These are phyloP conservation scores for Tyrannus savana DNA, from an alignment of 2,113 vertebrate species.

Conservation along the genomic window DNA sequence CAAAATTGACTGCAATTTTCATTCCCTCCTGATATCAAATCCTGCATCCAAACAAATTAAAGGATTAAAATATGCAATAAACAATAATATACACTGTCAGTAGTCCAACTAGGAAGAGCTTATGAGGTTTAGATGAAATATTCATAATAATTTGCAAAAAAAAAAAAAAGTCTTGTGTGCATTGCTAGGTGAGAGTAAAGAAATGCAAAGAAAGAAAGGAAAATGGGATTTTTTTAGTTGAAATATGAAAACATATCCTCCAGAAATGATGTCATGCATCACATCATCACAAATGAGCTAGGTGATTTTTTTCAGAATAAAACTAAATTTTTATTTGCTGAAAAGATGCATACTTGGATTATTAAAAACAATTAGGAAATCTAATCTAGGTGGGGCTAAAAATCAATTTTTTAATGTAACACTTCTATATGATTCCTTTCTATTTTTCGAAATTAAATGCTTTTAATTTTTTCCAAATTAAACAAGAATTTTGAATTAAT, in stretches of 20 bases:
- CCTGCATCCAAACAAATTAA: neutral
- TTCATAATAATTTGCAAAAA: neutral
- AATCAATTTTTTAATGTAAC: neutral
- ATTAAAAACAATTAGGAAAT: neutral
- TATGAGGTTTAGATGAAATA: neutral
- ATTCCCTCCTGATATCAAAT: neutral
- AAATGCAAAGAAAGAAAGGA: neutral
- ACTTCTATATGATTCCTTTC: accelerated
- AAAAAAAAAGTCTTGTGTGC: neutral
- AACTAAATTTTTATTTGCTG: neutral
- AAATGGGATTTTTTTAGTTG: neutral
- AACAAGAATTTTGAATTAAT: neutral
- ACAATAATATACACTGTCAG: neutral
- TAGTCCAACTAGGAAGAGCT: neutral
- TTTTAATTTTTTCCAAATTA: neutral
- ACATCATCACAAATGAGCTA: neutral
- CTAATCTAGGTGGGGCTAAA: neutral
- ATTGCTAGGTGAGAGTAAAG: neutral
- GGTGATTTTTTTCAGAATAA: neutral
- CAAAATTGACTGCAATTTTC: neutral
- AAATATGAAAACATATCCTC: neutral
- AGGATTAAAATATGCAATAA: neutral
- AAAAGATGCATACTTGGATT: neutral
- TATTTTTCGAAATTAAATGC: neutral
- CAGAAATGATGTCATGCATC: neutral